Evolutionary conservation across 2,797 vertebrate species (phyloP).

Genomic region (Centropyge bicolor): DNA sequence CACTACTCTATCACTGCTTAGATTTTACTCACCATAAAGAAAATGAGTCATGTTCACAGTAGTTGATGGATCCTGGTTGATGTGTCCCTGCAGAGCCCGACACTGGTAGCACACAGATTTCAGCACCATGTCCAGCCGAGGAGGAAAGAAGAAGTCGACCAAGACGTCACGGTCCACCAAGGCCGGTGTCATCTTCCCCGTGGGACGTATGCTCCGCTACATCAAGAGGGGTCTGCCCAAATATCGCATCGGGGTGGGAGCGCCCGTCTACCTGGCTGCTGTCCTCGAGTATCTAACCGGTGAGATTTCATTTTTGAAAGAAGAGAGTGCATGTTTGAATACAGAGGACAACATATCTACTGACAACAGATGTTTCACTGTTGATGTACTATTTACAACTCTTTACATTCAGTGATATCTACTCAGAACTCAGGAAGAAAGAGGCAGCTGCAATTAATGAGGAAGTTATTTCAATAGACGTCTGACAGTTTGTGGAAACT

Average conservation of each 20-base stretch:
- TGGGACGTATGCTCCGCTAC: conserved; percentile 98
- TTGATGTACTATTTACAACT: not conserved
- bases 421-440: not conserved
- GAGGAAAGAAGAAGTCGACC: conserved; percentile 97
- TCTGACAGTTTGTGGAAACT: not conserved
- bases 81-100: conserved; percentile 55
- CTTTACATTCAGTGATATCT: not conserved
- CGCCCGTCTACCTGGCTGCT: conserved; percentile 97
- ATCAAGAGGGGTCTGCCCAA: conserved; percentile 96
- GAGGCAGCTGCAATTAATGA: not conserved
- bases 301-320: conserved; percentile 72
- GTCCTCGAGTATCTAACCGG: conserved; percentile 98
- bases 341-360: not conserved
- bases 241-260: conserved; percentile 97
- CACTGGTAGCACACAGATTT: conserved; percentile 20
- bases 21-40: not conserved
- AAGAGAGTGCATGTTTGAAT: conserved; percentile 2
- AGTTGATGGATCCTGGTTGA: not conserved
- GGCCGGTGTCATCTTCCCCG: conserved; percentile 97
- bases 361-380: not conserved
- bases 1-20: not conserved
- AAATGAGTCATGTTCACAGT: not conserved
- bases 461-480: not conserved
- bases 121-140: conserved; percentile 94
- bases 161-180: conserved; percentile 97